phyloP scores from a whole-genome alignment of 1,140 invertebrate species.

The Ceratina japonica region DNA sequence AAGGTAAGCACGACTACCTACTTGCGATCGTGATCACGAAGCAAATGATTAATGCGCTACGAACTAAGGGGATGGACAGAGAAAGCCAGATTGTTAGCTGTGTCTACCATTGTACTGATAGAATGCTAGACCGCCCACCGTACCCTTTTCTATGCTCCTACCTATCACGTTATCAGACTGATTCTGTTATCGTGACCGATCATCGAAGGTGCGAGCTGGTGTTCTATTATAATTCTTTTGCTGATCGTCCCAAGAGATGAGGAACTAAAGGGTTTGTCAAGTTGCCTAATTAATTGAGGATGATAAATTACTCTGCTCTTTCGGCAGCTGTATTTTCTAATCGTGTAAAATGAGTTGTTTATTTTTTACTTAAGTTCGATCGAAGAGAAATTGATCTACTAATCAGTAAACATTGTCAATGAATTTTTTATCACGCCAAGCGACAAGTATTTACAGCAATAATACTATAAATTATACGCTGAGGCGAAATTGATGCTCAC shows the following conservation, averaged over 20 bases:
- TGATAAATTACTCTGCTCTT: background rate
- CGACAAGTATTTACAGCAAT: background rate
- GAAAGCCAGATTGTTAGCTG: constrained; percentile 44
- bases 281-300: constrained; percentile 15
- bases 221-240: background rate
- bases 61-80: constrained; percentile 50
- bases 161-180: constrained; percentile 51
- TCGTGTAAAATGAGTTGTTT: background rate
- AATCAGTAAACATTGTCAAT: background rate
- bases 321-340: too few relatives aligned
- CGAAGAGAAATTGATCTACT: background rate
- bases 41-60: constrained; percentile 53
- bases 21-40: constrained; percentile 32
- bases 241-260: background rate
- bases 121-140: constrained; percentile 25
- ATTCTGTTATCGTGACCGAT: constrained; percentile 52
- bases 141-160: constrained; percentile 2
- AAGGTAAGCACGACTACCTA: constrained; percentile 27
- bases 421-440: background rate
- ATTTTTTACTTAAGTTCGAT: constrained; percentile 21
- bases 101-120: constrained; percentile 35
- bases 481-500: background rate
- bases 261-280: background rate
- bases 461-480: background rate
- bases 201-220: constrained; percentile 39